phyloP scores from a whole-genome alignment of 2,113 vertebrate species.

The Phalacrocorax aristotelis region DNA sequence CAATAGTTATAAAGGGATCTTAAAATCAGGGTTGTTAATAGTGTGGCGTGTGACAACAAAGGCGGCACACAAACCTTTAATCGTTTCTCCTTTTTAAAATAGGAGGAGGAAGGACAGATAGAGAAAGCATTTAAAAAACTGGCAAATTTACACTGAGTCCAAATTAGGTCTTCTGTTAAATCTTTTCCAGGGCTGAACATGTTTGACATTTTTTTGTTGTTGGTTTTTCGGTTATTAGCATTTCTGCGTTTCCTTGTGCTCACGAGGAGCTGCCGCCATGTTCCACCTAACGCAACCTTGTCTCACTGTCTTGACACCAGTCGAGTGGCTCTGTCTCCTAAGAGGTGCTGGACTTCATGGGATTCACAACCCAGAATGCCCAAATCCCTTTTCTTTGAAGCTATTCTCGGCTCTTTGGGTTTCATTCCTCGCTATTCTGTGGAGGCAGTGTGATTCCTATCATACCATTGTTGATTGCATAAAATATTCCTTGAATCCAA shows the following conservation, averaged over 20 bases:
- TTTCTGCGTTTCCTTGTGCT: background rate
- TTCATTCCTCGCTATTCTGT: background rate
- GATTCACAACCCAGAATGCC: background rate
- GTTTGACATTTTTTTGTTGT: background rate
- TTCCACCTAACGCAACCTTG: background rate
- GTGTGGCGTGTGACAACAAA: background rate
- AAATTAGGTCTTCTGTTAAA: background rate
- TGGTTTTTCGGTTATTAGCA: background rate
- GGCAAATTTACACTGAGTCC: background rate
- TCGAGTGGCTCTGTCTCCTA: background rate
- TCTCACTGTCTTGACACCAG: fast-evolving
- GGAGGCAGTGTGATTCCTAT: conserved; percentile 56
- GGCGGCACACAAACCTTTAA: background rate
- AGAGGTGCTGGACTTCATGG: background rate
- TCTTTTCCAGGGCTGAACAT: background rate
- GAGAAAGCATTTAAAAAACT: background rate
- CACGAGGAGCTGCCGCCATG: fast-evolving
- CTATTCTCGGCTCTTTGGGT: background rate
- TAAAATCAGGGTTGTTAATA: background rate
- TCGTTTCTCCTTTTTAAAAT: background rate
- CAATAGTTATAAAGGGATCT: background rate
- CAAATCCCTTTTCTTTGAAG: background rate
- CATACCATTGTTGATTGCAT: conserved; percentile 66
- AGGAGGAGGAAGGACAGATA: background rate
- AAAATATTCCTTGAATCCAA: conserved; percentile 64